Evolutionary conservation across 92 coral and sea anemone species (phyloP).

Genomic region (Parazoanthus darwini): DNA sequence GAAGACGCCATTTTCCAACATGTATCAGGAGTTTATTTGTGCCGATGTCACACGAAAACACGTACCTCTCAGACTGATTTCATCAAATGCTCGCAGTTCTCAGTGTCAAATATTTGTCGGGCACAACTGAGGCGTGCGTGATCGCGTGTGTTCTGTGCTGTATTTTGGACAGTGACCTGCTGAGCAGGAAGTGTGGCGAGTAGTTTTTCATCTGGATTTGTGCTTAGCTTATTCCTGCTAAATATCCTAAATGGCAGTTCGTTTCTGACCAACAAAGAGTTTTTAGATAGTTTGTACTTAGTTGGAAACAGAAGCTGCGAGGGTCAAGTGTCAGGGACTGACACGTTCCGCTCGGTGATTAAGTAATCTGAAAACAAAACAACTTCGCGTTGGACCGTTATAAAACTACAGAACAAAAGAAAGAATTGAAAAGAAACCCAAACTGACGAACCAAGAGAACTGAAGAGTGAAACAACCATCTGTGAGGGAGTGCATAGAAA

Average conservation of each 20-base stretch:
- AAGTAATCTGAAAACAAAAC: no score
- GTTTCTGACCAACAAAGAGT: not conserved
- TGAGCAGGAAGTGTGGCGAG: slow-evolving; percentile 4
- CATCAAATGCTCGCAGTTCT: not conserved
- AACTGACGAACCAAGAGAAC: not conserved
- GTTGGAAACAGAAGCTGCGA: not conserved
- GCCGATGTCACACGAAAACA: not conserved
- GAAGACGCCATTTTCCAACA: slow-evolving; percentile 25
- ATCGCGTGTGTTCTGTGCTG: not conserved
- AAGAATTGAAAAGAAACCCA: not conserved
- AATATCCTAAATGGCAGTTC: no score
- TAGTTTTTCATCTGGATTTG: not conserved
- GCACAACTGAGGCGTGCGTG: slow-evolving; percentile 12
- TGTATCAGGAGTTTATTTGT: not conserved
- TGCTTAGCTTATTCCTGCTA: not conserved
- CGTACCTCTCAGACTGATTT: not conserved
- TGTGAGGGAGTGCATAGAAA: not conserved
- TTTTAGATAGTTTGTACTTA: no score
- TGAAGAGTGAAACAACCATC: not conserved
- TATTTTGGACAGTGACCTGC: not conserved
- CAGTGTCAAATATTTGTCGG: not conserved
- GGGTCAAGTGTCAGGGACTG: not conserved
- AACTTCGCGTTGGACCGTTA: not conserved
- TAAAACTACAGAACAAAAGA: not conserved
- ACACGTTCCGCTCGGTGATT: not conserved